Base-by-base conservation (phyloP, 2,888 invertebrate genomes). In the Ernsta delagoae region DNA sequence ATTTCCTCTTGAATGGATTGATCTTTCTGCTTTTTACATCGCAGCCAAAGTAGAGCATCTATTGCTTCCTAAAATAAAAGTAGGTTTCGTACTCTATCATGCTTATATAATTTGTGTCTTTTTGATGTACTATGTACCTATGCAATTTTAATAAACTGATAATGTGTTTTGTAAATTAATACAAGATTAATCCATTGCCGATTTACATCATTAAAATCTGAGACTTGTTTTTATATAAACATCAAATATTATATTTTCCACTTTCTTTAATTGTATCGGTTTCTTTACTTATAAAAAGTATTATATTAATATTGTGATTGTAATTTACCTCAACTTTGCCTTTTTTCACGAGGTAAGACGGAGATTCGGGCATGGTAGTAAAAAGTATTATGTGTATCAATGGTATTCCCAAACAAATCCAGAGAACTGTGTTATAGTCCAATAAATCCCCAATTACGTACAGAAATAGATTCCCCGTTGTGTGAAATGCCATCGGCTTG, bases 311-410 rank as follows among this genome's bases (percentile, higher is more conserved):
- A 61, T 45, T 12, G 4, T n/a, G 1, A 12, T 45, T 24, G 24
- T 24, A 45, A 45, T 45, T 94, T 72, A 95, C 95, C 66, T 88
- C 84, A 36, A 79, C 71, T 31, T 87, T 82, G 5, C 90, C 90
- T 45, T 77, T 82, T 72, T 89, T 90, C 50, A 94, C 83, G 8
- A 94, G 82, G 72, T 86, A 94, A 0, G 94, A 89, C 0, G 96
- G 96, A 0, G 95, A 94, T 75, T 96, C 96, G 0, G 95, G 96
- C 86, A 95, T 92, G 80, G 84, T 83, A 39, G 91, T 79, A 73
- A 95, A 92, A 7, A 92, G 74, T 0, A 94, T 65, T 4, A 94
- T 73, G 61, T 94, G 94, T 0, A 94, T 6, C 0, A 93, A 78
- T 0, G 95, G 94, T 11, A 94, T 73, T 0, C 92, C 68, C 5